Base-by-base conservation (phyloP, 2,113 vertebrate species). In the Conger conger region DNA sequence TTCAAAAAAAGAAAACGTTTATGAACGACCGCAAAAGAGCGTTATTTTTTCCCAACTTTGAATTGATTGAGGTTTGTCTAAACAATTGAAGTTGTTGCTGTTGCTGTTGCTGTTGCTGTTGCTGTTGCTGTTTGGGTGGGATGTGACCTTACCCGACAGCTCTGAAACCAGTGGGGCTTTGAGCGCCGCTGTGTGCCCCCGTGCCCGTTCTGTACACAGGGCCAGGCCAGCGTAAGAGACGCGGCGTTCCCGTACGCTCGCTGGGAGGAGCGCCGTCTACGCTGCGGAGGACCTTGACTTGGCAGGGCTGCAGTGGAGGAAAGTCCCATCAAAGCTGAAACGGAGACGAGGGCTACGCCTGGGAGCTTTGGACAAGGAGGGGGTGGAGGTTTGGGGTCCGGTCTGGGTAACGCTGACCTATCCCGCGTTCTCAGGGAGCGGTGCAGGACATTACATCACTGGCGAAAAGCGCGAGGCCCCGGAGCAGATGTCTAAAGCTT, bases 401-500 rank as follows among this genome's bases (percentile, higher is more conserved):
- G 40, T 73, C 79, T 79, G 82, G 9, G n/a, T 27, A 33, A 7
- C n/a, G n/a, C 68, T 33, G n/a, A 73, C 27, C 68, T 27, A 4
- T 2, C 9, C 63, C 8, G 27, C n/a, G n/a, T 73, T 73, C 68
- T 73, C 68, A 73, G 68, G 68, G 83, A 85, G 68, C 38, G 86
- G 83, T 63, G 88, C 81, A 36, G 87, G 83, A 90, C 91, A 91
- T 94, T 89, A 93, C 87, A 88, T 93, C 92, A 93, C 84, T 76
- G 84, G 80, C 92, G 86, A 94, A 92, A 92, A 88, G 87, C 88
- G 89, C 88, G 91, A 83, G 87, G 84, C 87, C 45, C 87, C 88
- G 60, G 73, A 88, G 91, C 94, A 94, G 94, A 94, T 93, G 92
- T 93, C 89, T 88, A 88, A n/a, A 83, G 90, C 40, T 93, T 92